Percentiles rank a stretch among this genome's conserved stretches.
Evolutionary conservation across 2,888 invertebrate genomes (phyloP).

Genomic region (Mamestra brassicae): DNA sequence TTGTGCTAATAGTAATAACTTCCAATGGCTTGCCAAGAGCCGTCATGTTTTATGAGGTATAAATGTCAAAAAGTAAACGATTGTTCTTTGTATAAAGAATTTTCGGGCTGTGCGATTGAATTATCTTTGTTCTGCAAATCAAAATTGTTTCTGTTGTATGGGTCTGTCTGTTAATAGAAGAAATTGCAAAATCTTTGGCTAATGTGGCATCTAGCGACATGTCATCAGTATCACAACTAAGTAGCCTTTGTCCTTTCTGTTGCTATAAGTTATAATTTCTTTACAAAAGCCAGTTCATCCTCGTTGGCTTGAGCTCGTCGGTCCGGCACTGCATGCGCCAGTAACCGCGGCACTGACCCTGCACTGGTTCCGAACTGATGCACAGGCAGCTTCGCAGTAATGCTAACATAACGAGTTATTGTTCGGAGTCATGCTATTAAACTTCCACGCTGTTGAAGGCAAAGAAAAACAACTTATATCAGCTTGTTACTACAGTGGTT

Average conservation of each 20-base stretch:
- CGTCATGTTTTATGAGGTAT: conserved; percentile 52
- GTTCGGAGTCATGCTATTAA: conserved; percentile 42
- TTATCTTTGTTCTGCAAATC: neutral
- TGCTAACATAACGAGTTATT: conserved; percentile 65
- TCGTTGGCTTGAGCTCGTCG: conserved; percentile 44
- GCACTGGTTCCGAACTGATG: conserved; percentile 81
- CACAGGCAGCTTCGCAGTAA: conserved; percentile 73
- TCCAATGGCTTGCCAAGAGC: conserved; percentile 50
- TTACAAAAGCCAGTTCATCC: conserved; percentile 33
- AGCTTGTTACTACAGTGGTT: conserved; percentile 21
- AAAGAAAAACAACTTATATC: conserved; percentile 16
- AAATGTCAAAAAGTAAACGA: conserved; percentile 48
- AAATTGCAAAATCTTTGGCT: neutral
- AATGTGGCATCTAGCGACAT: conserved; percentile 3
- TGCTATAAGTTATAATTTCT: conserved; percentile 18
- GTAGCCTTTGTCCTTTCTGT: neutral
- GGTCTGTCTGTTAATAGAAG: neutral
- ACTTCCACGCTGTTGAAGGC: conserved; percentile 15
- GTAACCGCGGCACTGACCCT: conserved; percentile 84
- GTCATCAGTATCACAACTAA: neutral
- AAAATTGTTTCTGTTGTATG: neutral
- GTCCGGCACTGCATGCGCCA: conserved; percentile 76
- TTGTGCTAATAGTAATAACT: conserved; percentile 53
- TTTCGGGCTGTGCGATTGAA: conserved; percentile 33
- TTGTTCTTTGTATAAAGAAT: conserved; percentile 28